phyloP scores from a whole-genome alignment of 2,797 vertebrate genomes.

The Oreonectes daqikongensis region DNA sequence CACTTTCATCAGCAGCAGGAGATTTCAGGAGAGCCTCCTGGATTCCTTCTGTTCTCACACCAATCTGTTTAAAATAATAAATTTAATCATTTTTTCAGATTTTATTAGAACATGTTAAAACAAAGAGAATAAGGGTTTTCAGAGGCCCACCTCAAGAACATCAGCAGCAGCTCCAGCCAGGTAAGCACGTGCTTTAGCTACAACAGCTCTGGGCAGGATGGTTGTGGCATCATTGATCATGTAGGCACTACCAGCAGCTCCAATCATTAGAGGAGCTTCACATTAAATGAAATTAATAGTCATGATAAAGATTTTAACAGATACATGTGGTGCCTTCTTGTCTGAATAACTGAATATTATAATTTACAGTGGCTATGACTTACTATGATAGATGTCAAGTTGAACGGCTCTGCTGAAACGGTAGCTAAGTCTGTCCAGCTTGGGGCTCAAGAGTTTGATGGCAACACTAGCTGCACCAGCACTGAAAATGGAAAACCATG shows the following conservation, averaged over 20 bases:
- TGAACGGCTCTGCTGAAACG: constrained; percentile 76
- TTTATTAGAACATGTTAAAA: not conserved
- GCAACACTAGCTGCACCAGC: constrained; percentile 82
- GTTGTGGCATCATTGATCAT: constrained; percentile 77
- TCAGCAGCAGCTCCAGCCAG: constrained; percentile 79
- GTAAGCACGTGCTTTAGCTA: constrained; percentile 73
- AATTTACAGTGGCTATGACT: constrained; percentile 54
- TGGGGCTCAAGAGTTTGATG: constrained; percentile 75
- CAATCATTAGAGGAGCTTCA: constrained; percentile 74
- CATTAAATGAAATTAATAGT: not conserved
- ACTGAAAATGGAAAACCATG: constrained; percentile 71
- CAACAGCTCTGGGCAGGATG: constrained; percentile 70
- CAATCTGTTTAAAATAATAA: constrained; percentile 69
- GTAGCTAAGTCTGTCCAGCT: constrained; percentile 71
- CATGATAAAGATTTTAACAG: not conserved
- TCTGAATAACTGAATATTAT: not conserved
- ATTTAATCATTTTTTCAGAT: not conserved
- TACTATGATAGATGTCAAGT: constrained; percentile 77
- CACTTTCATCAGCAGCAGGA: constrained; percentile 56
- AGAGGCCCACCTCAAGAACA: constrained; percentile 76
- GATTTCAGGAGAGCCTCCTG: constrained; percentile 76
- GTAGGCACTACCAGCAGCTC: constrained; percentile 75
- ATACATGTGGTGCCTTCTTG: not conserved
- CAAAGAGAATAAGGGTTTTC: too few species aligned
- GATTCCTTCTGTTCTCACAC: constrained; percentile 74